Conservation (phyloP, 2,797 vertebrate species). For the Melanotaenia boesemani region DNA sequence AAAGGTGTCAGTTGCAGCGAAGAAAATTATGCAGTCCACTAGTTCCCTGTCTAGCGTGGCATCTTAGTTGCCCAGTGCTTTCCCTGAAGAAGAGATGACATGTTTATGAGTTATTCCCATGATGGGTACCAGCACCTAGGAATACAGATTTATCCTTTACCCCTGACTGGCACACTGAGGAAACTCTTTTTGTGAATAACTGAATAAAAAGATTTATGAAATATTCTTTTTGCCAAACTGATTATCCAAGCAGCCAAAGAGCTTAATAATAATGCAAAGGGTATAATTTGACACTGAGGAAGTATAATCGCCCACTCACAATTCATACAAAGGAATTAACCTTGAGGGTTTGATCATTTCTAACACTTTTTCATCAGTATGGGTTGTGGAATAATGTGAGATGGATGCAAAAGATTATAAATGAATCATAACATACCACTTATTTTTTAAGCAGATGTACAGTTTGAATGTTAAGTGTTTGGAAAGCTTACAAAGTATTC, state of each 20-base stretch:
- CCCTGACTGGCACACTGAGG: slow-evolving; percentile 65
- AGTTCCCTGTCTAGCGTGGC: slow-evolving; percentile 80
- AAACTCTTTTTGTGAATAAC: slow-evolving; percentile 61
- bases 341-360: slow-evolving; percentile 37
- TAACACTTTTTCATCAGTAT: slow-evolving; percentile 16
- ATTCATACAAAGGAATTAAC: slow-evolving; percentile 32
- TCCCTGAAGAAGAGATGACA: slow-evolving; percentile 81
- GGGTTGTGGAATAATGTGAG: slow-evolving; percentile 25
- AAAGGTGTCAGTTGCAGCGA: slow-evolving; percentile 81
- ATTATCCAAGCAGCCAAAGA: slow-evolving; percentile 31
- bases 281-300: slow-evolving; percentile 31
- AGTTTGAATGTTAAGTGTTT: slow-evolving; percentile 24
- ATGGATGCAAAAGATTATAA: slow-evolving; percentile 22
- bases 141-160: slow-evolving; percentile 72
- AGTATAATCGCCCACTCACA: slow-evolving; percentile 21
- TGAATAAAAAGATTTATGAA: slow-evolving; percentile 61
- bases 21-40: slow-evolving; percentile 84
- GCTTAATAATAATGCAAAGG: slow-evolving; percentile 11
- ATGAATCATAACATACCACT: slow-evolving; percentile 6
- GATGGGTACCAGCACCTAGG: slow-evolving; percentile 71
- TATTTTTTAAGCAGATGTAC: background rate
- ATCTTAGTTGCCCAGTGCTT: slow-evolving; percentile 69
- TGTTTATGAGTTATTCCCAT: slow-evolving; percentile 81
- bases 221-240: slow-evolving; percentile 28
- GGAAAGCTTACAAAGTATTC: slow-evolving; percentile 26